Evolutionary conservation across 2,113 vertebrate genomes (phyloP).

Genomic region (Fulmarus glacialis): DNA sequence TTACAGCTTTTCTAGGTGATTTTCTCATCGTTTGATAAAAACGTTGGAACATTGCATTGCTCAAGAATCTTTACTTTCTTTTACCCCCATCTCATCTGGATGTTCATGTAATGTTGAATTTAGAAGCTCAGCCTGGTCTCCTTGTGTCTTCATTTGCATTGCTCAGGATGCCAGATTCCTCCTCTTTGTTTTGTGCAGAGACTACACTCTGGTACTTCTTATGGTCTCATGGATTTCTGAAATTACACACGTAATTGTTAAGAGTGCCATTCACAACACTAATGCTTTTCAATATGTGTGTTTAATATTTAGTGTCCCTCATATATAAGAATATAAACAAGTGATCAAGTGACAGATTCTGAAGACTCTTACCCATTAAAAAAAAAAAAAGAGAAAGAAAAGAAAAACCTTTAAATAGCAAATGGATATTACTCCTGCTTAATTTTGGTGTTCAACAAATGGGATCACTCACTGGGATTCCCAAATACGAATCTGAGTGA

Average conservation of each 20-base stretch:
- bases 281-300: neutral
- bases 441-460: neutral
- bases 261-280: neutral
- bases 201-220: neutral
- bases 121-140: neutral
- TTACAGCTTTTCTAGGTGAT: neutral
- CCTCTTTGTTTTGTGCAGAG: neutral
- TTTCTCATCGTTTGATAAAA: neutral
- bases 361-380: neutral
- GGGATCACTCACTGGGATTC: neutral
- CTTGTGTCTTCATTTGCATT: neutral
- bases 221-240: neutral
- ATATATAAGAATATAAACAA: neutral
- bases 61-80: neutral
- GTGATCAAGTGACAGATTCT: neutral
- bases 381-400: neutral
- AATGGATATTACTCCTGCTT: neutral
- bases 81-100: neutral
- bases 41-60: neutral
- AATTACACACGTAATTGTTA: neutral
- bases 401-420: neutral
- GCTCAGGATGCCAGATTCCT: neutral
- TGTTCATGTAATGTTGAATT: neutral
- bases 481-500: neutral
- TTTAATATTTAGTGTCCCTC: neutral